phyloP scores from a whole-genome alignment of 2,888 invertebrate genomes.

The Trichopria drosophilae region DNA sequence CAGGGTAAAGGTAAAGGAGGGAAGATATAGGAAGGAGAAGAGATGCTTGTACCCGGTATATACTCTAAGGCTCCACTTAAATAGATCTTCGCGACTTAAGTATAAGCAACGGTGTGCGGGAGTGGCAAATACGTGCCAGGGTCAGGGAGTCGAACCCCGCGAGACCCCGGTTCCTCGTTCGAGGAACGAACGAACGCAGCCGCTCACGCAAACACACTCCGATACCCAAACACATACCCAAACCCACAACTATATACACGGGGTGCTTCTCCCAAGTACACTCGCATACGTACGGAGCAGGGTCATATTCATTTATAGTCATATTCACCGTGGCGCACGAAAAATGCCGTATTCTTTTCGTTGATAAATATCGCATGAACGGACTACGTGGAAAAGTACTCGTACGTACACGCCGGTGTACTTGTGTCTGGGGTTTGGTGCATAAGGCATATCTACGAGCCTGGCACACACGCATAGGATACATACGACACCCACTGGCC shows the following conservation, averaged over 20 bases:
- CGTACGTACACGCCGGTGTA: too few relatives aligned
- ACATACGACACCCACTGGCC: constrained; percentile 38
- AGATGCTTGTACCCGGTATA: constrained; percentile 33
- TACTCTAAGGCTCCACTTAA: constrained; percentile 54
- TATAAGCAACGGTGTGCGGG: constrained; percentile 54
- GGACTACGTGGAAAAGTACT: neutral
- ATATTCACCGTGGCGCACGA: constrained; percentile 11
- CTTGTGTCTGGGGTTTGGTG: too few relatives aligned
- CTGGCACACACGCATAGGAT: constrained; percentile 5
- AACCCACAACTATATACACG: neutral
- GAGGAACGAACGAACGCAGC: constrained; percentile 49
- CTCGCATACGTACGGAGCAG: constrained; percentile 18
- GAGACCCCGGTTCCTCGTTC: constrained; percentile 44
- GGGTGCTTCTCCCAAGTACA: constrained; percentile 2
- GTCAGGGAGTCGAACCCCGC: constrained; percentile 55
- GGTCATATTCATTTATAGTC: constrained; percentile 20
- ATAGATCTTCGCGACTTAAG: constrained; percentile 46
- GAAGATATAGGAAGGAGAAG: constrained; percentile 30
- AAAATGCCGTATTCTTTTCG: constrained; percentile 4
- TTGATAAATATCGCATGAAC: constrained; percentile 24
- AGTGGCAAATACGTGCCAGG: constrained; percentile 59
- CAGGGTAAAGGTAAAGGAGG: constrained; percentile 17
- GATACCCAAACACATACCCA: constrained; percentile 8
- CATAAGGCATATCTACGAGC: too few relatives aligned
- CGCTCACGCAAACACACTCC: constrained; percentile 27